Evolutionary conservation across 2,113 vertebrate genomes (phyloP).

Genomic region (Alaudala cheleensis): DNA sequence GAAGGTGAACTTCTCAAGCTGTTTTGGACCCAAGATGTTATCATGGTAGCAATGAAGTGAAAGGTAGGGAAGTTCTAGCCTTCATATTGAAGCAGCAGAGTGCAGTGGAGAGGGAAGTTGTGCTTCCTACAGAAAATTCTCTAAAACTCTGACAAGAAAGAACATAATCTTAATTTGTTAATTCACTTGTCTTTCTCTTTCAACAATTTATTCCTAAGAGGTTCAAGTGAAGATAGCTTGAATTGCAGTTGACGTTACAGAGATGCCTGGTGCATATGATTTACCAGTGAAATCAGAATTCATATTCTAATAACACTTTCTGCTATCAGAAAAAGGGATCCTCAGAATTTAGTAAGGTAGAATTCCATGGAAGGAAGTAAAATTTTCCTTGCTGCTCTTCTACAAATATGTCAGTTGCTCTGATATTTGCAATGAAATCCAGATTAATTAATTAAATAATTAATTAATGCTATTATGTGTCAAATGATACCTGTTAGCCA

Average conservation of each 20-base stretch:
- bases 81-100: not conserved
- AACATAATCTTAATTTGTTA: not conserved
- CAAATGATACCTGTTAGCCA: not conserved
- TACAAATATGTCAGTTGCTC: not conserved
- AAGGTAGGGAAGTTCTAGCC: accelerated
- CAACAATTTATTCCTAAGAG: not conserved
- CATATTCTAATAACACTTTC: not conserved
- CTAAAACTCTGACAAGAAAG: not conserved
- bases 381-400: not conserved
- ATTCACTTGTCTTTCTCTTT: not conserved
- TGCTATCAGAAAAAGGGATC: not conserved
- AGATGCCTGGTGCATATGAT: not conserved
- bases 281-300: not conserved
- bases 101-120: not conserved
- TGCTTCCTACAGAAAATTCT: not conserved
- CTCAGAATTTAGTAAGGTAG: not conserved
- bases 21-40: not conserved
- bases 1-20: not conserved
- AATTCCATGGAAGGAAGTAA: not conserved
- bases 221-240: not conserved
- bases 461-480: not conserved
- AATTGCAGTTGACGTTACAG: not conserved
- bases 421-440: not conserved
- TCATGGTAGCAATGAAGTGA: not conserved
- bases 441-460: not conserved